Percentiles rank a stretch among this genome's conserved stretches.
Conservation (phyloP, 2,113 vertebrate genomes). For the Rattus rattus region DNA sequence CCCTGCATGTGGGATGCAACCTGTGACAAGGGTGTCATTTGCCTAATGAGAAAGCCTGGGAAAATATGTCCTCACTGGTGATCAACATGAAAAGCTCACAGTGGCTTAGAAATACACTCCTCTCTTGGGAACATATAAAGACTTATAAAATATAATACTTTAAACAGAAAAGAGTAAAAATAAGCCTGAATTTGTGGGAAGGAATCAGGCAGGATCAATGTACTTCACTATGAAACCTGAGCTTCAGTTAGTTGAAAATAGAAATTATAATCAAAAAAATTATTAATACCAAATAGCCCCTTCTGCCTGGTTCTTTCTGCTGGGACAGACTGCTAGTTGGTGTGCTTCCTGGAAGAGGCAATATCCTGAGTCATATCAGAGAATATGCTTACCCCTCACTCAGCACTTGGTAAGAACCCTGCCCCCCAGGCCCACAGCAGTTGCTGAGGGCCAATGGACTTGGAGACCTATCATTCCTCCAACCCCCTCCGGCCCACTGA, state of each 20-base stretch:
- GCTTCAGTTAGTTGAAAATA: neutral
- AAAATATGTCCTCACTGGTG: neutral
- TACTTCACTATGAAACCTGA: neutral
- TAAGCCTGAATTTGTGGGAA: neutral
- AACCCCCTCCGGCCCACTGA: too few relatives aligned
- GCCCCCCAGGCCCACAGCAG: too few relatives aligned
- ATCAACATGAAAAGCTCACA: neutral
- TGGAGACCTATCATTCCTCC: too few relatives aligned
- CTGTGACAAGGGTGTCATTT: neutral
- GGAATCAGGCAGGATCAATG: neutral
- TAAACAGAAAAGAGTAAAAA: neutral
- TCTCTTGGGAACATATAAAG: neutral
- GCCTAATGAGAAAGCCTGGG: neutral
- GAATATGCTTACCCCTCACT: too few relatives aligned
- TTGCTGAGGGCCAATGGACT: too few relatives aligned
- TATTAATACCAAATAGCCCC: neutral
- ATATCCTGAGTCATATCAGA: too few relatives aligned
- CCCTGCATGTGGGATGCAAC: neutral
- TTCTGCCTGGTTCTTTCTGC: too few relatives aligned
- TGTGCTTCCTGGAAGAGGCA: too few relatives aligned
- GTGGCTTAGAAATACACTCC: neutral
- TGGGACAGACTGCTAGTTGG: too few relatives aligned
- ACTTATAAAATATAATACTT: neutral
- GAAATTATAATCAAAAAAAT: neutral
- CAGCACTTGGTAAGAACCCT: too few relatives aligned